Conservation (phyloP, 2,888 invertebrate species). For the Agriotes lineatus region DNA sequence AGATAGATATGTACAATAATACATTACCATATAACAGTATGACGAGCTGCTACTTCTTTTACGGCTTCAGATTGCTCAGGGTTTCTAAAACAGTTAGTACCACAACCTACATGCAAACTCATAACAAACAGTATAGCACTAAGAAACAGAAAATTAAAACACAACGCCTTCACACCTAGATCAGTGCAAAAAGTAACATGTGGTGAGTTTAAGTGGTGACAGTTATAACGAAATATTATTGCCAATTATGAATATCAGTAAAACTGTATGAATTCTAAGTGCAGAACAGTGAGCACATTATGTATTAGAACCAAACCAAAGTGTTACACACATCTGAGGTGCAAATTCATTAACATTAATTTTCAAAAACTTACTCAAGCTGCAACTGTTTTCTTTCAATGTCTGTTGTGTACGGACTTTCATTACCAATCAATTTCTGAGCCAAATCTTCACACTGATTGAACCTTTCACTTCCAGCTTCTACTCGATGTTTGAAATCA, state of each 20-base stretch:
- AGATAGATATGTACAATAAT: no score
- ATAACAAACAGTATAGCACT: not conserved
- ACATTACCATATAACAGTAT: conserved; percentile 68
- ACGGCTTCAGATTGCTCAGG: conserved; percentile 65
- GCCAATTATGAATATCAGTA: no score
- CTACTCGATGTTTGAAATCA: conserved; percentile 91
- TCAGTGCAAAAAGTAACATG: not conserved
- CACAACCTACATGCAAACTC: conserved; percentile 57
- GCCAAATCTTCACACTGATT: conserved; percentile 92
- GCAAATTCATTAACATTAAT: conserved; percentile 8
- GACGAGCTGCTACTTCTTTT: conserved; percentile 68
- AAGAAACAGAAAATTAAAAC: not conserved
- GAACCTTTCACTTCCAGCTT: conserved; percentile 90
- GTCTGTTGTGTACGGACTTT: conserved; percentile 87
- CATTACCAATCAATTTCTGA: conserved; percentile 86
- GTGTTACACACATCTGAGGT: not conserved
- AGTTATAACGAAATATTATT: no score
- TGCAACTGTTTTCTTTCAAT: conserved; percentile 90
- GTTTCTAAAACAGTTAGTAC: conserved; percentile 63
- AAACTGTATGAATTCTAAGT: no score
- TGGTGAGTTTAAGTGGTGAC: not conserved
- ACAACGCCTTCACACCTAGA: not conserved
- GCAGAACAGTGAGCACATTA: no score
- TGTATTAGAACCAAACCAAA: conserved; percentile 20
- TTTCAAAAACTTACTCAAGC: conserved; percentile 75